Evolutionary conservation across 2,888 invertebrate genomes (phyloP).

Genomic region (Apoda limacodes): DNA sequence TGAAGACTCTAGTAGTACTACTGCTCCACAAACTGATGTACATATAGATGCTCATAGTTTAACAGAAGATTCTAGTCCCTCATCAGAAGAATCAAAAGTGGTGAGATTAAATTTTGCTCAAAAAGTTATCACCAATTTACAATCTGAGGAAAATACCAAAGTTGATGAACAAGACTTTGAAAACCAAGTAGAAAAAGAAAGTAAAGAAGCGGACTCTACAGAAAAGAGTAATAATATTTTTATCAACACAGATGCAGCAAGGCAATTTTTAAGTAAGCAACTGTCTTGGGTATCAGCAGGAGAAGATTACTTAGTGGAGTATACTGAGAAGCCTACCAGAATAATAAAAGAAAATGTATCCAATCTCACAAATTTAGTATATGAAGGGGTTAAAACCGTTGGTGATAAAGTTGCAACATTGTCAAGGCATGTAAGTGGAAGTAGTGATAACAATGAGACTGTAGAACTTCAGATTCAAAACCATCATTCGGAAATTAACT

Average conservation of each 20-base stretch:
- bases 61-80: conserved; percentile 69
- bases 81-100: conserved; percentile 66
- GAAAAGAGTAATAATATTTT: conserved; percentile 75
- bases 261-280: conserved; percentile 80
- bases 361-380: conserved; percentile 78
- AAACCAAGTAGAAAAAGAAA: conserved; percentile 34
- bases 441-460: conserved; percentile 75
- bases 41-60: conserved; percentile 65
- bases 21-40: conserved; percentile 67
- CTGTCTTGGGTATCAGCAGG: conserved; percentile 79
- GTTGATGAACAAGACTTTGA: conserved; percentile 31
- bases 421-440: conserved; percentile 80
- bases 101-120: conserved; percentile 51
- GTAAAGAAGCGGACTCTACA: conserved; percentile 32
- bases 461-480: conserved; percentile 54
- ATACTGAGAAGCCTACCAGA: conserved; percentile 74
- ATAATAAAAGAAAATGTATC: conserved; percentile 81
- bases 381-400: conserved; percentile 80
- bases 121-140: conserved; percentile 29
- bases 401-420: conserved; percentile 79
- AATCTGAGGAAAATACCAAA: conserved; percentile 30
- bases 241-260: conserved; percentile 82
- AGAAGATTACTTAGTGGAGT: conserved; percentile 76
- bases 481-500: conserved; percentile 61
- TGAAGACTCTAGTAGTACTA: conserved; percentile 72